These are phyloP conservation scores for Oreochromis grahami DNA, from an alignment of 2,797 vertebrate species.

Conservation along the genomic window DNA sequence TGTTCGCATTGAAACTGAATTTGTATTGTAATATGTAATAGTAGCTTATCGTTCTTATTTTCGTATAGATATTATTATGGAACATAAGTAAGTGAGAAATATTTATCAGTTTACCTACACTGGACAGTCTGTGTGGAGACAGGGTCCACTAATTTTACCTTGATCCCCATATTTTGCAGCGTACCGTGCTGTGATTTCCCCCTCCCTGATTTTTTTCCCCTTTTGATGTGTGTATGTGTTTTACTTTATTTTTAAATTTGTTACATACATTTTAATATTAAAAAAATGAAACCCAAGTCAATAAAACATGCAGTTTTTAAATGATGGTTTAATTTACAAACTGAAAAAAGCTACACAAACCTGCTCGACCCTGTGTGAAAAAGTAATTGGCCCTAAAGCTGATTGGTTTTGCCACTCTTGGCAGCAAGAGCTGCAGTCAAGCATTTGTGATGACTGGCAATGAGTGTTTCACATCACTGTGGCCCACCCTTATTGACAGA, in stretches of 20 bases:
- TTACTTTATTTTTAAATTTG: neutral
- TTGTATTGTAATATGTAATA: neutral
- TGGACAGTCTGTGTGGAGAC: neutral
- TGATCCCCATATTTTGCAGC: neutral
- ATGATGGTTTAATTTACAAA: neutral
- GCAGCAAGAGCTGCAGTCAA: neutral
- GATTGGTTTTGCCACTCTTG: neutral
- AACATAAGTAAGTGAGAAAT: neutral
- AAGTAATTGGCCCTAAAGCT: neutral
- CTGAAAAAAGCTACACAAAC: neutral
- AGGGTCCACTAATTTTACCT: neutral
- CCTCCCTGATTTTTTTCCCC: fast-evolving
- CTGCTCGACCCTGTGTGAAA: neutral
- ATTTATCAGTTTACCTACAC: neutral
- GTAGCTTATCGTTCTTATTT: neutral
- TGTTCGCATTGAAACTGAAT: neutral
- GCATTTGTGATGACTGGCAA: neutral
- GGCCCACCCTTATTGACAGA: neutral
- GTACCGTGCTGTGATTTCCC: no score
- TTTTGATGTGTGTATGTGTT: neutral
- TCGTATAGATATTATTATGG: neutral
- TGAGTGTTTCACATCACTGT: neutral
- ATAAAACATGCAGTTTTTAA: neutral
- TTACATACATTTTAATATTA: neutral
- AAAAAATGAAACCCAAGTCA: neutral